A percentile compares a stretch with the other conserved stretches of the same genome.
phyloP scores from a whole-genome alignment of 2,797 vertebrate genomes.

The Thamnophis elegans region DNA sequence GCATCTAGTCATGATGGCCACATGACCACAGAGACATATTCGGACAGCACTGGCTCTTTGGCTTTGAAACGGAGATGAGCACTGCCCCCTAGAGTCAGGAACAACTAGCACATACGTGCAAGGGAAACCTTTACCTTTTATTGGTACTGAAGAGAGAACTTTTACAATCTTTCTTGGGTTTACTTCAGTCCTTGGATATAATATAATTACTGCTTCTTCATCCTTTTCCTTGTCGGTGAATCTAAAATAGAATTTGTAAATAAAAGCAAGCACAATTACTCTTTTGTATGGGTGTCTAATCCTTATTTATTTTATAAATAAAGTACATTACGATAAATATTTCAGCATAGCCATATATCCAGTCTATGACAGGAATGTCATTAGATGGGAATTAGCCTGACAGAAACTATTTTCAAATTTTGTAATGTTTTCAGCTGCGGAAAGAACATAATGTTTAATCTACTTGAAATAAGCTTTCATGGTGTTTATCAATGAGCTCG shows the following conservation, averaged over 20 bases:
- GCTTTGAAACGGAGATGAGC: too few relatives aligned
- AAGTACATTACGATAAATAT: constrained; percentile 3
- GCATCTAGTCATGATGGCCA: too few relatives aligned
- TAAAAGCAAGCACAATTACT: constrained; percentile 1
- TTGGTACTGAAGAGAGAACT: neutral
- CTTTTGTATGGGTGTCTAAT: neutral
- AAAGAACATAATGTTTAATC: neutral
- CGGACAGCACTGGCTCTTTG: too few relatives aligned
- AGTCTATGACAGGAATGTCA: neutral
- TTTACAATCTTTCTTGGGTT: neutral
- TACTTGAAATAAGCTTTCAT: constrained; percentile 3
- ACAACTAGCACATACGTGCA: too few relatives aligned
- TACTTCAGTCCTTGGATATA: constrained; percentile 21
- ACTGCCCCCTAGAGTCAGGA: too few relatives aligned
- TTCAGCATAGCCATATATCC: neutral
- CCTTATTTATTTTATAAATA: constrained; percentile 5
- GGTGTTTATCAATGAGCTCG: constrained; percentile 1
- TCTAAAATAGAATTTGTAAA: neutral
- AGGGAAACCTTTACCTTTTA: neutral
- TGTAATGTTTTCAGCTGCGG: neutral
- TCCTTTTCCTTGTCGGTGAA: neutral
- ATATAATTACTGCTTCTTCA: neutral
- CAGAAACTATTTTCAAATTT: constrained; percentile 5
- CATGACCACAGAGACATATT: too few relatives aligned
- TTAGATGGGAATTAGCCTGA: neutral